These are phyloP conservation scores for Heliconius charithonia DNA, from an alignment of 2,888 invertebrate genomes.

Conservation along the genomic window DNA sequence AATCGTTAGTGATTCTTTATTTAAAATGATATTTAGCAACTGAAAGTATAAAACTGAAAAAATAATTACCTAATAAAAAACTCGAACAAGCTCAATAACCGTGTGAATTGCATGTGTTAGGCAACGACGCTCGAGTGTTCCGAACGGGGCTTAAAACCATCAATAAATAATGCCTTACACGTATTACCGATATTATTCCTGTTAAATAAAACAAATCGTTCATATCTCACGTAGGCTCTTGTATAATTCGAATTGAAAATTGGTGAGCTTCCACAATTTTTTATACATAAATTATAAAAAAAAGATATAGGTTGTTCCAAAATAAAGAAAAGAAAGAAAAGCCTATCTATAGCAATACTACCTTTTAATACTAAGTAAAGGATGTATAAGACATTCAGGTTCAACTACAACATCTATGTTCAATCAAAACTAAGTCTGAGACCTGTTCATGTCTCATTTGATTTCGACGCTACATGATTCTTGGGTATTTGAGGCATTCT, in stretches of 20 bases:
- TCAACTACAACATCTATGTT: conserved; percentile 25
- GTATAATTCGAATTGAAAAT: conserved; percentile 9
- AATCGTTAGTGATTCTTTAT: neutral
- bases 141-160: conserved; percentile 25
- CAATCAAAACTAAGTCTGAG: conserved; percentile 19
- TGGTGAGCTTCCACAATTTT: neutral
- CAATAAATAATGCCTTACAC: conserved; percentile 23
- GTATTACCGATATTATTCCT: conserved; percentile 21
- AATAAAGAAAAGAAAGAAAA: conserved; percentile 6
- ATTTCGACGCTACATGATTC: conserved; percentile 16
- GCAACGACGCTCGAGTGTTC: conserved; percentile 22
- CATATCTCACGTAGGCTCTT: neutral
- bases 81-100: conserved; percentile 29
- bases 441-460: conserved; percentile 14
- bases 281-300: neutral
- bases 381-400: conserved; percentile 30
- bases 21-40: conserved; percentile 6
- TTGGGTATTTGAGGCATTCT: conserved; percentile 17
- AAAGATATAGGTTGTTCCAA: conserved; percentile 9
- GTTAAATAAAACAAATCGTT: conserved; percentile 21
- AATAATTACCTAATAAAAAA: conserved; percentile 26
- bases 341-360: conserved; percentile 33
- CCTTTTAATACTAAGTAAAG: conserved; percentile 20
- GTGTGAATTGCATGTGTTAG: conserved; percentile 27
- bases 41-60: conserved; percentile 22